Percentiles rank a stretch among this genome's conserved stretches.
Evolutionary conservation across 2,888 invertebrate genomes (phyloP).

Genomic region (Aphidoletes aphidimyza): DNA sequence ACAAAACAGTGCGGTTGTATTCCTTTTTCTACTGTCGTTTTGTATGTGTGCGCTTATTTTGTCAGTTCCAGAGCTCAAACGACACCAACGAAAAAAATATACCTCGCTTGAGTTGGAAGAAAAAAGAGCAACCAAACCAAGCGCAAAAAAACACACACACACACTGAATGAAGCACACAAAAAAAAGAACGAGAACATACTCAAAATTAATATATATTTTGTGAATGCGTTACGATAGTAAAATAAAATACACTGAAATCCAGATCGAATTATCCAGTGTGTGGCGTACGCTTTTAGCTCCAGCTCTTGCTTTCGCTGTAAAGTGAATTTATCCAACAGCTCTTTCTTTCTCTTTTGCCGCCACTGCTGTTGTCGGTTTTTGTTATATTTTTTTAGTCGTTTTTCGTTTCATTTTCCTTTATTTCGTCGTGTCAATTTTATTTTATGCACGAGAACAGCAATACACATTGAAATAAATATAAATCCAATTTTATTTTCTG

Average conservation of each 20-base stretch:
- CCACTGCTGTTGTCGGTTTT: not conserved
- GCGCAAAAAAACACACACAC: not conserved
- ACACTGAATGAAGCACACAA: conserved; percentile 4
- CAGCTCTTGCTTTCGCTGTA: not conserved
- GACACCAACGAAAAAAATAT: not conserved
- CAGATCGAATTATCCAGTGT: conserved; percentile 49
- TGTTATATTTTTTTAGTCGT: not conserved
- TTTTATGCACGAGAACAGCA: conserved; percentile 40
- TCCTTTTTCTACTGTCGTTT: not conserved
- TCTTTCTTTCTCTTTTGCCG: not conserved
- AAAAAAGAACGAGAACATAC: conserved; percentile 34
- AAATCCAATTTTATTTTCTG: conserved; percentile 49
- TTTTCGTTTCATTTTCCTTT: conserved; percentile 31
- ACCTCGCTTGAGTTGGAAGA: not conserved
- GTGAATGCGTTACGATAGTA: conserved; percentile 49
- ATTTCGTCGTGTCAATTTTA: conserved; percentile 43
- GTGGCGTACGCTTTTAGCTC: conserved; percentile 24
- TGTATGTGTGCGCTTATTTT: conserved; percentile 31
- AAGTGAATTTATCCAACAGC: conserved; percentile 44
- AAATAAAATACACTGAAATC: conserved; percentile 49
- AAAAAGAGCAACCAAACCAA: not conserved
- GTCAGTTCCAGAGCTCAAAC: conserved; percentile 38
- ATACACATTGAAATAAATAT: conserved; percentile 49
- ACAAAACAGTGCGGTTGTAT: conserved; percentile 24
- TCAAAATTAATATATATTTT: conserved; percentile 51